Percentiles rank a stretch among this genome's conserved stretches.
Evolutionary conservation across 2,888 invertebrate species (phyloP).

Genomic region (Leptopilina drosophilae): DNA sequence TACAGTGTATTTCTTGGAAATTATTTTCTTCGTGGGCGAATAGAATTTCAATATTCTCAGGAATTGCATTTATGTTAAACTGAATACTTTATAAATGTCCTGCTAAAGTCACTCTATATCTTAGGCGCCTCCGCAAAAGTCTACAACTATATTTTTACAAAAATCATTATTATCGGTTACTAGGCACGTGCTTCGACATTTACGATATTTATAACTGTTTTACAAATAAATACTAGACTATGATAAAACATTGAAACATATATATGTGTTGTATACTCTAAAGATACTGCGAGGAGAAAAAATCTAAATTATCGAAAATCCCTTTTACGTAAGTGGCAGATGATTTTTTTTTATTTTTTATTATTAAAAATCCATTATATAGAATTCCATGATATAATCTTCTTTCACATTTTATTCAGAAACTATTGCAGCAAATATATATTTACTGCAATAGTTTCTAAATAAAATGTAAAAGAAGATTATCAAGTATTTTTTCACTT

Average conservation of each 20-base stretch:
- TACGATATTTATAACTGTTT: constrained; percentile 21
- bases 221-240: constrained; percentile 3
- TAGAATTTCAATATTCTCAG: constrained; percentile 25
- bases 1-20: background rate
- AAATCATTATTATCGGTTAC: constrained; percentile 22
- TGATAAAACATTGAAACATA: background rate
- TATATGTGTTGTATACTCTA: background rate
- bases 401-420: background rate
- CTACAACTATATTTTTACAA: constrained; percentile 19
- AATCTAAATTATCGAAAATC: background rate
- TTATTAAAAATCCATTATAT: no score
- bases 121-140: constrained; percentile 37
- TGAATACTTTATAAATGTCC: constrained; percentile 29
- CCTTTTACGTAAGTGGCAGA: background rate
- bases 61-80: constrained; percentile 13
- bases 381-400: background rate
- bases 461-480: background rate
- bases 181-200: constrained; percentile 24
- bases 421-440: no score
- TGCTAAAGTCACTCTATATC: constrained; percentile 21
- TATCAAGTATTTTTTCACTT: background rate
- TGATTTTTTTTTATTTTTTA: no score
- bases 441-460: no score
- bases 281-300: background rate
- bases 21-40: constrained; percentile 37